Conservation (phyloP, 2,113 vertebrate genomes). For the Gnathonemus longibarbis region DNA sequence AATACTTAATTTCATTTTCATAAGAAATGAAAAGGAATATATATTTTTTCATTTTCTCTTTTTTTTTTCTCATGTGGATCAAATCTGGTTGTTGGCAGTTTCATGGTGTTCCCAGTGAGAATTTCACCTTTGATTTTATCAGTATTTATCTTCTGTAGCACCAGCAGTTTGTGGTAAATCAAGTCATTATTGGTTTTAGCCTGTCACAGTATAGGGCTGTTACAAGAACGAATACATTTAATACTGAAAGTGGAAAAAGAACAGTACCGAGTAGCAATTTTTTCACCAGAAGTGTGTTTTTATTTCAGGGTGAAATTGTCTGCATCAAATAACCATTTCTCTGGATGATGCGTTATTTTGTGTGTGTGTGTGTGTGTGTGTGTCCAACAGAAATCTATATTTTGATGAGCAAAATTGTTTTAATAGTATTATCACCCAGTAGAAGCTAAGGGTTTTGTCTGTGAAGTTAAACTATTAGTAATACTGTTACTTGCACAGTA, state of each 20-base stretch:
- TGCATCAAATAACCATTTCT: neutral
- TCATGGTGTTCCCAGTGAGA: neutral
- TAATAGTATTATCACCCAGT: neutral
- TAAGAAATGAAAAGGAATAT: neutral
- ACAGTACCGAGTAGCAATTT: neutral
- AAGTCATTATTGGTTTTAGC: neutral
- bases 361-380: neutral
- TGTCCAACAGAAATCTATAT: neutral
- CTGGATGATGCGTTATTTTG: neutral
- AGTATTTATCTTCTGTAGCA: neutral
- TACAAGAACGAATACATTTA: neutral
- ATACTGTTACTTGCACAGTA: neutral
- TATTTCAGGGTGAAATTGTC: neutral
- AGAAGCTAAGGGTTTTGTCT: neutral
- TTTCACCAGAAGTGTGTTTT: neutral
- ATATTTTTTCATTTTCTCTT: neutral
- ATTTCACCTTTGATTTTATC: neutral
- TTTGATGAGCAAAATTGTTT: neutral
- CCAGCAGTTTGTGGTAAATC: neutral
- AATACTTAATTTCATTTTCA: neutral
- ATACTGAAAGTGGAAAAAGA: neutral
- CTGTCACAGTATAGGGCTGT: neutral
- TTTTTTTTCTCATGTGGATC: neutral
- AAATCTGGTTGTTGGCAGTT: neutral
- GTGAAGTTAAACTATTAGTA: neutral